phyloP scores from a whole-genome alignment of 2,888 invertebrate species.

The Glaucopsyche alexis region DNA sequence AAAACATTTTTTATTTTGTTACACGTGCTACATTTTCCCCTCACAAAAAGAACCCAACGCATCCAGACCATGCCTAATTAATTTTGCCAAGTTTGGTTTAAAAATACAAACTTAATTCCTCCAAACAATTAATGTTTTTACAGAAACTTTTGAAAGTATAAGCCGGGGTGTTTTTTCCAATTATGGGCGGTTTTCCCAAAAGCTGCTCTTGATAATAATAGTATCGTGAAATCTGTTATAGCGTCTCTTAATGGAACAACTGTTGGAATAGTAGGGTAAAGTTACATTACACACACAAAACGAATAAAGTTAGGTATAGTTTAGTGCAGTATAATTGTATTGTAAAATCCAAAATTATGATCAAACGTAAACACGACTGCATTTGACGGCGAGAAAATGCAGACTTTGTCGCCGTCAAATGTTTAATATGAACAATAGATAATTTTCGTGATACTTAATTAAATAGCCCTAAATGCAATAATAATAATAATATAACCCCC shows the following conservation, averaged over 20 bases:
- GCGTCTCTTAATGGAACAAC: background rate
- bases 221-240: background rate
- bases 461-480: too few relatives aligned
- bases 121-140: constrained; percentile 1
- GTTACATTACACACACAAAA: too few relatives aligned
- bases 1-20: background rate
- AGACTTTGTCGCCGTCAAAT: too few relatives aligned
- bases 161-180: background rate
- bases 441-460: too few relatives aligned
- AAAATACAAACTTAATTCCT: constrained; percentile 4
- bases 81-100: constrained; percentile 15
- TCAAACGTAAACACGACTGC: too few relatives aligned
- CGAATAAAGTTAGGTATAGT: too few relatives aligned
- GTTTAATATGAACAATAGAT: too few relatives aligned
- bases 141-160: background rate
- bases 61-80: constrained; percentile 1
- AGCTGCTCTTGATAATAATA: background rate
- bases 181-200: background rate
- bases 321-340: too few relatives aligned
- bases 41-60: background rate
- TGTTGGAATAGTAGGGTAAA: background rate
- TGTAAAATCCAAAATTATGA: too few relatives aligned
- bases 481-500: too few relatives aligned
- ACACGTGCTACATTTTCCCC: constrained; percentile 16
- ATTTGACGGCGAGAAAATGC: too few relatives aligned